Evolutionary conservation across 2,888 invertebrate genomes (phyloP), one percentile per base, ranked within the genome.

Genomic region (Eupithecia inturbata): DNA sequence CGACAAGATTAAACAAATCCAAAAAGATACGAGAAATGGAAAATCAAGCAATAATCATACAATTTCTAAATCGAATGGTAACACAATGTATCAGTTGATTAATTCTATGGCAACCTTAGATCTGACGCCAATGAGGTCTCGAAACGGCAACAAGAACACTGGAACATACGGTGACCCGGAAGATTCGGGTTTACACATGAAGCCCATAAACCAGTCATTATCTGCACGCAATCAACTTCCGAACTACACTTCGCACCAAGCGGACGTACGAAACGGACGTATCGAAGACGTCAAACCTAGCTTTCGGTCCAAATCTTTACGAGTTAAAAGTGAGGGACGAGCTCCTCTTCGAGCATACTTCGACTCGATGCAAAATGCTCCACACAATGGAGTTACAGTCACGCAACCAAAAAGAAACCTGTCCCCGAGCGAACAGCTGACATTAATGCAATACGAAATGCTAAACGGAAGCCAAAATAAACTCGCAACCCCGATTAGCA

Each of bases 401-500:
- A 95, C 94, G 76, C 95, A 95, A 88, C 95, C 95, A 78, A 94
- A 94, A 88, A 90, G 95, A 85, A 94, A 94, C 83, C 84, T 95
- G 74, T 95, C 95, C 71, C 95, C 95, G 45, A 95, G 94, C 72
- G 94, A 95, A 85, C 95, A 95, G 85, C 85, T 95, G 83, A 91
- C 92, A 74, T 84, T 95, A 82, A 95, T 95, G 95, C 93, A 94
- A 84, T 90, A 92, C 82, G 91, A 92, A 84, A 92, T 92, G 90
- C 88, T 87, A 78, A 91, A 89, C 82, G 90, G 88, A 83, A 91
- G 81, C 82, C 89, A 90, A 87, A 89, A 85, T 81, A 85, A 88
- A 79, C 79, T 87, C 68, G 81, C 80, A 73, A 85, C 86, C 78
- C 83, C 87, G 60, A 84, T 88, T 79, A 82, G 80, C 81, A 91